Conservation (phyloP, 2,797 vertebrate species). For the Dromococcyx pavoninus region DNA sequence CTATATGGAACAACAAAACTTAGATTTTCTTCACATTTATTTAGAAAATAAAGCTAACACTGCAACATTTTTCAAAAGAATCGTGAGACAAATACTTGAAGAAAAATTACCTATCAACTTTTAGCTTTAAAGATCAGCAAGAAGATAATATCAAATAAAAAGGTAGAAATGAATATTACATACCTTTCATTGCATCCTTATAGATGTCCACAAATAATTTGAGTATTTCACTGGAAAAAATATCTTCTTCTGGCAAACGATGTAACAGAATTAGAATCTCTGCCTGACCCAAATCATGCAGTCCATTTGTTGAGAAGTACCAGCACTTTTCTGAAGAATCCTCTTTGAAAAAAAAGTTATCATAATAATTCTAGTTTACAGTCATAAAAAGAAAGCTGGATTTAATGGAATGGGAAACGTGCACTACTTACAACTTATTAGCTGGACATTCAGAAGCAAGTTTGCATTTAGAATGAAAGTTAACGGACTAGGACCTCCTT, state of each 20-base stretch:
- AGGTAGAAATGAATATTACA: constrained; percentile 25
- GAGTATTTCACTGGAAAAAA: constrained; percentile 88
- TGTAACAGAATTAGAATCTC: constrained; percentile 90
- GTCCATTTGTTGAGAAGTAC: constrained; percentile 91
- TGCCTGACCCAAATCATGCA: constrained; percentile 91
- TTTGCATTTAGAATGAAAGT: constrained; percentile 93
- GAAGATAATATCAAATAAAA: background rate
- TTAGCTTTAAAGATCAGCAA: background rate
- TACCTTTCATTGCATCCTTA: constrained; percentile 91
- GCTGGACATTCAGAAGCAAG: constrained; percentile 89
- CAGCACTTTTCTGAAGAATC: constrained; percentile 87
- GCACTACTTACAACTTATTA: constrained; percentile 87
- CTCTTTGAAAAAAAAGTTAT: constrained; percentile 62
- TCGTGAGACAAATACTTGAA: background rate
- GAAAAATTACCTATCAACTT: background rate
- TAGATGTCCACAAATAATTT: constrained; percentile 87
- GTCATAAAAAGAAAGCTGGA: background rate
- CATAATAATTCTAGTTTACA: background rate
- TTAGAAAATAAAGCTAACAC: background rate
- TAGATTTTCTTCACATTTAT: background rate
- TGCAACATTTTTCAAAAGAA: background rate
- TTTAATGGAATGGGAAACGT: background rate
- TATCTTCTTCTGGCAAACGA: constrained; percentile 85
- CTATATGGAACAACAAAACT: background rate
- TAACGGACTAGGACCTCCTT: constrained; percentile 81